phyloP scores from a whole-genome alignment of 2,888 invertebrate species.

The Drosophila mercatorum region DNA sequence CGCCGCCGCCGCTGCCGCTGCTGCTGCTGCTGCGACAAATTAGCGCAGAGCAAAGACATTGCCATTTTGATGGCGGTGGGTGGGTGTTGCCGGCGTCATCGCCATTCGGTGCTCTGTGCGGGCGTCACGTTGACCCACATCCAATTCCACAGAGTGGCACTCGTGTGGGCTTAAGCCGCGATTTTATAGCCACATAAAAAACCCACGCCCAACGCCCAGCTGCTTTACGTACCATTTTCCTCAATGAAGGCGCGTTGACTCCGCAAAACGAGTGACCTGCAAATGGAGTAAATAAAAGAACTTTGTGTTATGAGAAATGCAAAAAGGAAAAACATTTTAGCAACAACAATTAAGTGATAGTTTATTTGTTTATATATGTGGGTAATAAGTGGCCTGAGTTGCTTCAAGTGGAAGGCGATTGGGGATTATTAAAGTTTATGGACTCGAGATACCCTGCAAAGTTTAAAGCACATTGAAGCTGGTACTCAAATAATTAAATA shows the following conservation, averaged over 20 bases:
- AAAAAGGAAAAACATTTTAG: background rate
- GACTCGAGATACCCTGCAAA: too few relatives aligned
- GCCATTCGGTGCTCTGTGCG: slow-evolving; percentile 52
- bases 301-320: slow-evolving; percentile 16
- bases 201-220: slow-evolving; percentile 57
- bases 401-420: background rate
- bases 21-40: slow-evolving; percentile 57
- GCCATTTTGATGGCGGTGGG: slow-evolving; percentile 22
- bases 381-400: background rate
- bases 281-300: slow-evolving; percentile 44
- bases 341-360: background rate
- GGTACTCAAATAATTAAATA: too few relatives aligned
- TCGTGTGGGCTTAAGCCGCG: slow-evolving; percentile 66
- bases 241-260: slow-evolving; percentile 83
- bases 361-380: background rate
- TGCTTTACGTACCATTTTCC: slow-evolving; percentile 82
- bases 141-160: slow-evolving; percentile 44
- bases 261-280: slow-evolving; percentile 84
- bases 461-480: too few relatives aligned
- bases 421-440: too few relatives aligned
- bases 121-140: slow-evolving; percentile 77
- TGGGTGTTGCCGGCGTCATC: slow-evolving; percentile 19
- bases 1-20: too few relatives aligned
- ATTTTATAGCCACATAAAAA: slow-evolving; percentile 43
- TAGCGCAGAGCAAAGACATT: slow-evolving; percentile 40